phyloP scores from a whole-genome alignment of 2,797 vertebrate genomes.

The Fistularia commersonii region DNA sequence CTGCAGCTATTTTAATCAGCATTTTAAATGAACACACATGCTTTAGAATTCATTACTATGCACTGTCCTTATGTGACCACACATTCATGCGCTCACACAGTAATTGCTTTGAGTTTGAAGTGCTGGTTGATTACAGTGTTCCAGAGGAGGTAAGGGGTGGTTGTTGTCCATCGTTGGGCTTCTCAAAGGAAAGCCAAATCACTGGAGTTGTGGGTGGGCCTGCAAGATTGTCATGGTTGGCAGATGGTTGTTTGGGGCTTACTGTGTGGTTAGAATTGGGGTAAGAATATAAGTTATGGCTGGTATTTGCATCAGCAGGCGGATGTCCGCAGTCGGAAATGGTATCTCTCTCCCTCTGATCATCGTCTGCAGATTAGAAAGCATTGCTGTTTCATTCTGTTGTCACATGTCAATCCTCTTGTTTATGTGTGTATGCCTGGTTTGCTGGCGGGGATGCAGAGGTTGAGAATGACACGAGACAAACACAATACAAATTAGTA shows the following conservation, averaged over 20 bases:
- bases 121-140: conserved; percentile 65
- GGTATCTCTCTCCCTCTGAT: conserved; percentile 19
- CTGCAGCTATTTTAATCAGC: conserved; percentile 32
- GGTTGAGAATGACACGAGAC: conserved; percentile 17
- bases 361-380: conserved; percentile 37
- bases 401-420: conserved; percentile 26
- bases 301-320: conserved; percentile 49
- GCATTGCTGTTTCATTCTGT: conserved; percentile 30
- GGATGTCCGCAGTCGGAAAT: conserved; percentile 38
- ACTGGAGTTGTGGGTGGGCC: conserved; percentile 70
- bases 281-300: conserved; percentile 64
- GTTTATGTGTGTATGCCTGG: conserved; percentile 17
- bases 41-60: conserved; percentile 5
- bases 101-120: conserved; percentile 35
- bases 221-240: conserved; percentile 58
- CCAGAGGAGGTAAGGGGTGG: conserved; percentile 52
- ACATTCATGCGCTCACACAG: conserved; percentile 20
- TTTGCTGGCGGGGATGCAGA: conserved; percentile 19
- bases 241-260: conserved; percentile 73
- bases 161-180: conserved; percentile 61
- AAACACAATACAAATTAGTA: conserved; percentile 16
- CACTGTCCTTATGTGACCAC: conserved; percentile 24
- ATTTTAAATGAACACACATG: conserved; percentile 27
- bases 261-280: conserved; percentile 68
- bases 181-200: conserved; percentile 54